phyloP scores from a whole-genome alignment of 2,113 vertebrate species.

The Thryonomys swinderianus region DNA sequence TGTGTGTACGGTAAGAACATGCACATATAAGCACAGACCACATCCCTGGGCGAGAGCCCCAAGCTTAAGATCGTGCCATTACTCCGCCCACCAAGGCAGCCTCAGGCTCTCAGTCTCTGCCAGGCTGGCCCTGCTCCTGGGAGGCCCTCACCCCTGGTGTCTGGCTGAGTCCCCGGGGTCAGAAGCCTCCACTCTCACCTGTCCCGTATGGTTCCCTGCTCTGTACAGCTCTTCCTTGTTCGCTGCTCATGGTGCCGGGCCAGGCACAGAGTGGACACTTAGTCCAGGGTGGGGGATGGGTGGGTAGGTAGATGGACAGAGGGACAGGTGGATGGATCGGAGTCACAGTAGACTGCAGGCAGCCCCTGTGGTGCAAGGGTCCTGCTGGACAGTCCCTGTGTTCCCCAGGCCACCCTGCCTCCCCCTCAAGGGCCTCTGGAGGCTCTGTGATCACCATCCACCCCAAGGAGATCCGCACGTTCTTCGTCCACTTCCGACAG shows the following conservation, averaged over 20 bases:
- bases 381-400: neutral
- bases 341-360: neutral
- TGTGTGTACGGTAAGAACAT: rapidly evolving
- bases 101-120: neutral
- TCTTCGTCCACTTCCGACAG: slow-evolving; percentile 53
- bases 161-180: neutral
- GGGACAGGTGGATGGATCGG: neutral
- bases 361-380: rapidly evolving
- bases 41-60: neutral
- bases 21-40: neutral
- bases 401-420: neutral
- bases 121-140: neutral
- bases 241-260: neutral
- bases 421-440: rapidly evolving
- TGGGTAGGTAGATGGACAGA: rapidly evolving
- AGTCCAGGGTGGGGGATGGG: neutral
- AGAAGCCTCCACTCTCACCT: neutral
- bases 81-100: neutral
- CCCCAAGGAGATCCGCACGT: slow-evolving; percentile 67
- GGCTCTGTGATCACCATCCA: neutral
- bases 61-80: neutral
- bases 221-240: neutral
- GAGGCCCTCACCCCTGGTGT: neutral
- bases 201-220: too few relatives aligned
- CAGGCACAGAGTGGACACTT: neutral